These are phyloP conservation scores for Centroberyx gerrardi DNA, from an alignment of 2,797 vertebrate species.

Conservation along the genomic window DNA sequence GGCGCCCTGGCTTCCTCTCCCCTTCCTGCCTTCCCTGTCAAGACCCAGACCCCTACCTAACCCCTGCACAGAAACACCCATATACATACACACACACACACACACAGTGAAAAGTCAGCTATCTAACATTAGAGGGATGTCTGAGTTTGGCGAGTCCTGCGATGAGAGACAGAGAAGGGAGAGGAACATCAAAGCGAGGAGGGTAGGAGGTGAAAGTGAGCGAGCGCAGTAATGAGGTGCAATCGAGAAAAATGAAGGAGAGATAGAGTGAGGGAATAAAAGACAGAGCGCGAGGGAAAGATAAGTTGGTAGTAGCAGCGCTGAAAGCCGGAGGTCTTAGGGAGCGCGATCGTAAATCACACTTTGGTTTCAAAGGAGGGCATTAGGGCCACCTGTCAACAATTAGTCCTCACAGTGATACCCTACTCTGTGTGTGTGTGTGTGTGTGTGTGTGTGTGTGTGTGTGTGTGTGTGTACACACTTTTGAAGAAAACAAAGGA, in stretches of 20 bases:
- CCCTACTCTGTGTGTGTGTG: constrained; percentile 48
- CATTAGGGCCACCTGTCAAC: constrained; percentile 85
- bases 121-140: constrained; percentile 69
- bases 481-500: constrained; percentile 44
- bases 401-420: constrained; percentile 81
- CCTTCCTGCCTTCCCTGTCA: constrained; percentile 57
- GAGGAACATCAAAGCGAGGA: constrained; percentile 70
- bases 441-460: constrained; percentile 18
- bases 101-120: constrained; percentile 57
- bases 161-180: constrained; percentile 60
- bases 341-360: constrained; percentile 82
- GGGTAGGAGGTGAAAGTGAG: constrained; percentile 75
- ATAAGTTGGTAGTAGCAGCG: constrained; percentile 74
- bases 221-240: constrained; percentile 77
- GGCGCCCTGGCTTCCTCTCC: constrained; percentile 59
- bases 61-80: constrained; percentile 23
- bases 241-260: constrained; percentile 68
- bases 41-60: constrained; percentile 59
- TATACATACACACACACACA: constrained; percentile 49
- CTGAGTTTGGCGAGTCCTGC: constrained; percentile 57
- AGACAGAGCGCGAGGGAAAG: constrained; percentile 51
- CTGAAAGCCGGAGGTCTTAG: constrained; percentile 74
- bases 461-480: not conserved
- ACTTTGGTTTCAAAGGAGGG: constrained; percentile 83
- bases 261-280: constrained; percentile 49